These are phyloP conservation scores for Nomada ferruginata DNA, from an alignment of 2,888 invertebrate genomes.

Conservation along the genomic window DNA sequence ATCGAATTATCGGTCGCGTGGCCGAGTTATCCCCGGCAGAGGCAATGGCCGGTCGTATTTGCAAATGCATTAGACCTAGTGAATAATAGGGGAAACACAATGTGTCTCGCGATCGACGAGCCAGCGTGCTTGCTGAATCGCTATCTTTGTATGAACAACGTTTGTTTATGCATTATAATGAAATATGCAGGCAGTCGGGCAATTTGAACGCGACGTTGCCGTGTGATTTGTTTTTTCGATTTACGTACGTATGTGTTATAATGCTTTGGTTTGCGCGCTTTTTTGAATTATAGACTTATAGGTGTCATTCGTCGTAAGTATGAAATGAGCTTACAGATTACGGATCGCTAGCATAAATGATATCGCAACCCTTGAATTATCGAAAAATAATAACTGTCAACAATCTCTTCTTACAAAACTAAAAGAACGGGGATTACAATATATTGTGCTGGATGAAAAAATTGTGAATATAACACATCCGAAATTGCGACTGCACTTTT, in stretches of 20 bases:
- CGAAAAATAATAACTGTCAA: no score
- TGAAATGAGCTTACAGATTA: no score
- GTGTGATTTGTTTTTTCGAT: no score
- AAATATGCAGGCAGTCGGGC: neutral
- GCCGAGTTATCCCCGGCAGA: constrained; percentile 9
- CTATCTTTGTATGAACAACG: constrained; percentile 38
- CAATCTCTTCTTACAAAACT: neutral
- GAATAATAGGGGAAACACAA: constrained; percentile 54
- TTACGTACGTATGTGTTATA: no score
- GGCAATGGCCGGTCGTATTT: constrained; percentile 43
- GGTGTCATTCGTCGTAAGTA: no score
- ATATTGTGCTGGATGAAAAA: neutral
- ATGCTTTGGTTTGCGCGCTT: no score
- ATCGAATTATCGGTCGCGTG: constrained; percentile 56
- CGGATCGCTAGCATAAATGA: no score
- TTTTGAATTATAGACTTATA: no score
- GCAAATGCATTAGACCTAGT: constrained; percentile 56
- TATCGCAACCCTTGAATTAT: no score
- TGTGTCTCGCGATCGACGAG: neutral
- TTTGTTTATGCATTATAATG: constrained; percentile 33
- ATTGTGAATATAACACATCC: neutral
- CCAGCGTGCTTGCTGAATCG: neutral
- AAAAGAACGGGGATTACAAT: neutral
- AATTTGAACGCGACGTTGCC: neutral
- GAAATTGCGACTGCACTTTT: constrained; percentile 23